Evolutionary conservation across 2,888 invertebrate genomes (phyloP), one percentile per base, ranked within the genome.

Genomic region (Macropis europaea): DNA sequence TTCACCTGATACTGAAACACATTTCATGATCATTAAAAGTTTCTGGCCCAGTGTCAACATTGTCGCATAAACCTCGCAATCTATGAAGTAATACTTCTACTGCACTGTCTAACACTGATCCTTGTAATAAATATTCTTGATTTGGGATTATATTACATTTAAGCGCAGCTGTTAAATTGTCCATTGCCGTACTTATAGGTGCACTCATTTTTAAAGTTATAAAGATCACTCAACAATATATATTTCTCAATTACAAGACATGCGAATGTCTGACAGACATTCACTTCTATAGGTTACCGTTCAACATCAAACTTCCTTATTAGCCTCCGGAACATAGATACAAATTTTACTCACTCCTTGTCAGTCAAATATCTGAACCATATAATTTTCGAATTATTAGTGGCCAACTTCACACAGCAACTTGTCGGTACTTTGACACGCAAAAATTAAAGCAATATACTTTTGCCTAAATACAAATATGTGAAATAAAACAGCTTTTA

Each of bases 1-100:
- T 34, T 38, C 75, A 89, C 89, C 85, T 91, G 68, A 97, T 92
- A 71, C 95, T 95, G 82, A 96, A 95, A 88, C 96, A 97, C 87
- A 97, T 95, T 92, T 98, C 98, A 88, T 97, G 96, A 89, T 99
- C 98, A 86, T 97, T 94, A 89, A 98, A 99, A 0, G 95, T 94
- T 90, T 98, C 98, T 0, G 97, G 96, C 2, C 95, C 96, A 54
- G 95, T 94, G 85, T 97, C 97, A 1, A 97, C 96, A 91, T 97
- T 97, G 85, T 99, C 98, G 89, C 98, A 98, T 4, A 98, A 92
- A 1, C 98, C 98, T 81, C 97, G 93, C 11, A 99, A 91, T 67
- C 92, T 90, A 87, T 99, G 97, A 11, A 98, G 91, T 26, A 99
- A 91, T 17, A 97, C 96, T 88, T 98, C 97, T 5, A 97, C 96